Percentiles rank a stretch among this genome's conserved stretches.
phyloP scores from a whole-genome alignment of 2,113 vertebrate genomes.

The Orycteropus afer region DNA sequence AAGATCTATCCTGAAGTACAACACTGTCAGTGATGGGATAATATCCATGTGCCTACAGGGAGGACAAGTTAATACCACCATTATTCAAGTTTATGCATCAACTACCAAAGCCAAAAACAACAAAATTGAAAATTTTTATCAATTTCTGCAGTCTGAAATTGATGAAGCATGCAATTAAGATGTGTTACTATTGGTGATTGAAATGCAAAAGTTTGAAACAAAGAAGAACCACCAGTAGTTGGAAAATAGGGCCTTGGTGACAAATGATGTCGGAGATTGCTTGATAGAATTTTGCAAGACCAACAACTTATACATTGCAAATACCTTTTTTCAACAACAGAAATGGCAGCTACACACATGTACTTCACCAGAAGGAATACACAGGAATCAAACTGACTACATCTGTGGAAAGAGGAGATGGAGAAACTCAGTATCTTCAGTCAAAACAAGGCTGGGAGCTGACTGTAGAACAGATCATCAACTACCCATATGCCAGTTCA shows the following conservation, averaged over 20 bases:
- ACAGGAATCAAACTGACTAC: not conserved
- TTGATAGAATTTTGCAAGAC: not conserved
- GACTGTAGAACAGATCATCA: not conserved
- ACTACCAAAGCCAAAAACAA: not conserved
- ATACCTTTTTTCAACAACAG: not conserved
- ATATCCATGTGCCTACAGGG: not conserved
- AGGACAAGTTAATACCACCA: not conserved
- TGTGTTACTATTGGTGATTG: not conserved
- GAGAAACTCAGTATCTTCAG: not conserved
- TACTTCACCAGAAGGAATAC: not conserved
- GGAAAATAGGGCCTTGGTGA: no score
- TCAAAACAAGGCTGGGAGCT: not conserved
- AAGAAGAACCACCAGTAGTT: not conserved
- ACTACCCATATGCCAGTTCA: not conserved
- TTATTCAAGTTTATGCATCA: not conserved
- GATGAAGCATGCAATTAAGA: not conserved
- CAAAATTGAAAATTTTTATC: not conserved
- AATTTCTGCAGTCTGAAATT: not conserved
- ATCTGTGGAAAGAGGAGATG: not conserved
- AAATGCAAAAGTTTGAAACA: not conserved
- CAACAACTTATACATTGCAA: no score
- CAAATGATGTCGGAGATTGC: not conserved
- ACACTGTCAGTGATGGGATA: not conserved
- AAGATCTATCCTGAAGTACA: not conserved
- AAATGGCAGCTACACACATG: not conserved